Conservation (phyloP, 2,797 vertebrate species). For the Eidolon dupreanum region DNA sequence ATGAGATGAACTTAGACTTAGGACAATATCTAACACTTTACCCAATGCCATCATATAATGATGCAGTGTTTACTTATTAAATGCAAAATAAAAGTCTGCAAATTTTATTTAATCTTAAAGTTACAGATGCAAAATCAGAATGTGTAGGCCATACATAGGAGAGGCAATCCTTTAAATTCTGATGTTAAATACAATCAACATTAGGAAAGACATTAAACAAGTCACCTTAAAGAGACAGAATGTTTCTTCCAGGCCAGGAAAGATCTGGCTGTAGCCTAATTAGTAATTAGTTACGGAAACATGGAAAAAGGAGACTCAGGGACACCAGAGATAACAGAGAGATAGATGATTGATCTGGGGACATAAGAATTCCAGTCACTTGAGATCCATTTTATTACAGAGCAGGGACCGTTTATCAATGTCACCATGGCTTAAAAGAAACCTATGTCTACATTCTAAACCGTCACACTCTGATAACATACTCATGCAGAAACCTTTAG, state of each 20-base stretch:
- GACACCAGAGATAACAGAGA: not conserved
- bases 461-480: not conserved
- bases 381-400: not conserved
- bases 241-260: not conserved
- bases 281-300: conserved; percentile 10
- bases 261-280: not conserved
- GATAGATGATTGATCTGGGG: not conserved
- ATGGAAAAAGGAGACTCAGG: not conserved
- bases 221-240: not conserved
- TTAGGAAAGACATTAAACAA: not conserved
- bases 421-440: not conserved
- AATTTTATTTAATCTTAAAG: not conserved
- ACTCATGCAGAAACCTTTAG: not conserved
- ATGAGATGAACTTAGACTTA: not conserved
- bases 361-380: conserved; percentile 9
- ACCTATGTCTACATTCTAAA: not conserved
- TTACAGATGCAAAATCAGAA: not conserved
- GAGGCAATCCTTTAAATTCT: not conserved
- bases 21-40: not conserved
- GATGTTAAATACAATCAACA: conserved; percentile 12
- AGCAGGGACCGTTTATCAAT: not conserved
- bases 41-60: not conserved
- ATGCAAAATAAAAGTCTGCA: not conserved
- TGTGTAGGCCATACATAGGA: not conserved
- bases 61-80: not conserved